These are phyloP conservation scores for Hirudinaria manillensis DNA, from an alignment of 2,888 invertebrate genomes.

Conservation along the genomic window DNA sequence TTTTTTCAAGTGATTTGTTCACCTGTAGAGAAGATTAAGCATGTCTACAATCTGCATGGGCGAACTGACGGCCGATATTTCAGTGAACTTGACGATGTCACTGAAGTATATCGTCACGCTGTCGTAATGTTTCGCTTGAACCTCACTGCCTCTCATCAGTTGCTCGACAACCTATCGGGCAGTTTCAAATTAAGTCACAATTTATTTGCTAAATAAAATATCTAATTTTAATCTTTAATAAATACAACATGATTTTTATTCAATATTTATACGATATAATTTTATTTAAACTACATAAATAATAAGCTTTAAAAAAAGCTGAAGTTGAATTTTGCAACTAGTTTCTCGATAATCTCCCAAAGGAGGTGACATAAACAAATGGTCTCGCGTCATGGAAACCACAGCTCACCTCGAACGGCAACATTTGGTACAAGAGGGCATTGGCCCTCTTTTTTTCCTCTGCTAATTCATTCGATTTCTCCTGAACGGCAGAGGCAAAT, in stretches of 20 bases:
- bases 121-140: slow-evolving; percentile 37
- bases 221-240: too few species aligned
- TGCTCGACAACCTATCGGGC: slow-evolving; percentile 32
- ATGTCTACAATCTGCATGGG: slow-evolving; percentile 35
- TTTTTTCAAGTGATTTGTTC: too few species aligned
- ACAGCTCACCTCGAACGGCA: slow-evolving; percentile 31
- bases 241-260: too few species aligned
- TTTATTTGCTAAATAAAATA: too few species aligned
- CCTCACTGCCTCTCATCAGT: slow-evolving; percentile 31
- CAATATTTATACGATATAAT: too few species aligned
- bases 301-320: too few species aligned
- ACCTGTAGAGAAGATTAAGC: slow-evolving; percentile 38
- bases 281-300: too few species aligned
- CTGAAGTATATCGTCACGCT: slow-evolving; percentile 39
- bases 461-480: slow-evolving; percentile 33
- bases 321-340: too few species aligned
- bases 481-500: slow-evolving; percentile 21
- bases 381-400: too few species aligned
- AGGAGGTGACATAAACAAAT: too few species aligned
- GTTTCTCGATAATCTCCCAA: too few species aligned
- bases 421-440: slow-evolving; percentile 35
- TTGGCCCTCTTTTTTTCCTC: slow-evolving; percentile 34
- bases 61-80: slow-evolving; percentile 34
- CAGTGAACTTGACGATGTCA: slow-evolving; percentile 38
- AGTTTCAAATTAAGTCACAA: not conserved